Percentiles rank a stretch among this genome's conserved stretches.
These are phyloP conservation scores for Ceramica pisi DNA, from an alignment of 2,888 invertebrate genomes.

Conservation along the genomic window DNA sequence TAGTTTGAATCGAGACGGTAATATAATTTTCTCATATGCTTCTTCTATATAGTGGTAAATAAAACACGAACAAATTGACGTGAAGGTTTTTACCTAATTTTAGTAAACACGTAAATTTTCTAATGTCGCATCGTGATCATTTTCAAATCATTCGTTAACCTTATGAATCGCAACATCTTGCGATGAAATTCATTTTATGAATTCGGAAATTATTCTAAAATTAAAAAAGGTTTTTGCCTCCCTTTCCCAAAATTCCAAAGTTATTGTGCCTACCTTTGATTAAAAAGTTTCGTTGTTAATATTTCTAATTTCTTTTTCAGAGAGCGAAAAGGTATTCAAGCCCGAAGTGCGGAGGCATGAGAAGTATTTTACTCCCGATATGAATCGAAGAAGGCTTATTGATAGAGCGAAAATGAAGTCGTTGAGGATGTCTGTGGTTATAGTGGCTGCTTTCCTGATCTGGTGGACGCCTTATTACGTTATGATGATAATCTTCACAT, in stretches of 20 bases:
- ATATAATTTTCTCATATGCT: not conserved
- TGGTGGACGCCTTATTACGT: conserved; percentile 97
- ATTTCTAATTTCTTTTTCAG: not conserved
- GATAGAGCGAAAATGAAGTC: conserved; percentile 95
- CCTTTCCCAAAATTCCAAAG: not conserved
- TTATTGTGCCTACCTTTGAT: not conserved
- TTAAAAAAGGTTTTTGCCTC: not conserved
- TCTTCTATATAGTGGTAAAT: not conserved
- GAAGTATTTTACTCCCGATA: conserved; percentile 90
- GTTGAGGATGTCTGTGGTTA: conserved; percentile 94
- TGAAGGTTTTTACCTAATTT: not conserved
- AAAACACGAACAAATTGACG: not conserved
- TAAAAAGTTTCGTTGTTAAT: not conserved
- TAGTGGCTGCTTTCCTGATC: conserved; percentile 94
- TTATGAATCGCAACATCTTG: not conserved
- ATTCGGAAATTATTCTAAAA: not conserved
- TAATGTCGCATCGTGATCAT: not conserved
- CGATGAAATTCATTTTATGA: not conserved
- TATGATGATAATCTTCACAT: conserved; percentile 95
- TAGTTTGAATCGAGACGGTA: not conserved
- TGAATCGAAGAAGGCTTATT: conserved; percentile 93
- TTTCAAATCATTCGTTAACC: not conserved
- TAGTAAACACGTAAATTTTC: not conserved
- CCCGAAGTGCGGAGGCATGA: conserved; percentile 86
- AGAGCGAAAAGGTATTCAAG: conserved; percentile 93